phyloP scores from a whole-genome alignment of 2,888 invertebrate species.

The Perizoma affinitatum region DNA sequence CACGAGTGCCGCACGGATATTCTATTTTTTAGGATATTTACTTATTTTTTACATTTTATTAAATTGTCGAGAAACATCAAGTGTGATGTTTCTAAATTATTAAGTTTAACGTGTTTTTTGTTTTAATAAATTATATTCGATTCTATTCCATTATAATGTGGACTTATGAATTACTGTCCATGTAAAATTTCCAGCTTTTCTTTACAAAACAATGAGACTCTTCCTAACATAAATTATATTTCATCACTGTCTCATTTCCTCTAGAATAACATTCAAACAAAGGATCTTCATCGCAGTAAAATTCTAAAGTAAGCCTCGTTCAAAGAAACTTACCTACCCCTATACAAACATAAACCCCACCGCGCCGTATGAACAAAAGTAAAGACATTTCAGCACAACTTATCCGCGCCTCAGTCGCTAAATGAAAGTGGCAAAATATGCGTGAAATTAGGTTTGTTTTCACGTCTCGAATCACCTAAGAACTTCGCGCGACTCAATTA shows the following conservation, averaged over 20 bases:
- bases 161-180: neutral
- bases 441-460: slow-evolving; percentile 57
- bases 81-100: too few species aligned
- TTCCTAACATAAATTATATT: neutral
- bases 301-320: slow-evolving; percentile 11
- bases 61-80: too few species aligned
- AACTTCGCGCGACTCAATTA: slow-evolving; percentile 59
- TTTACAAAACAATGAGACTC: neutral
- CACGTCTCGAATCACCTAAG: slow-evolving; percentile 47
- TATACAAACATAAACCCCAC: slow-evolving; percentile 7
- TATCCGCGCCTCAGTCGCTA: slow-evolving; percentile 35
- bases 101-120: too few species aligned
- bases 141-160: neutral
- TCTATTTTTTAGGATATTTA: too few species aligned
- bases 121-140: neutral
- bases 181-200: neutral
- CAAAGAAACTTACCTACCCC: slow-evolving; percentile 9
- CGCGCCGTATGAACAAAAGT: slow-evolving; percentile 30
- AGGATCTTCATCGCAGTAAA: slow-evolving; percentile 7
- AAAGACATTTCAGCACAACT: slow-evolving; percentile 37
- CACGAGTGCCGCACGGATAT: too few species aligned
- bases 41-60: too few species aligned
- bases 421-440: slow-evolving; percentile 47
- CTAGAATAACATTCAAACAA: slow-evolving; percentile 5
- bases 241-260: slow-evolving; percentile 1